A percentile compares a stretch with the other conserved stretches of the same genome.
phyloP scores from a whole-genome alignment of 2,888 invertebrate species.

The Micropterix aruncella region DNA sequence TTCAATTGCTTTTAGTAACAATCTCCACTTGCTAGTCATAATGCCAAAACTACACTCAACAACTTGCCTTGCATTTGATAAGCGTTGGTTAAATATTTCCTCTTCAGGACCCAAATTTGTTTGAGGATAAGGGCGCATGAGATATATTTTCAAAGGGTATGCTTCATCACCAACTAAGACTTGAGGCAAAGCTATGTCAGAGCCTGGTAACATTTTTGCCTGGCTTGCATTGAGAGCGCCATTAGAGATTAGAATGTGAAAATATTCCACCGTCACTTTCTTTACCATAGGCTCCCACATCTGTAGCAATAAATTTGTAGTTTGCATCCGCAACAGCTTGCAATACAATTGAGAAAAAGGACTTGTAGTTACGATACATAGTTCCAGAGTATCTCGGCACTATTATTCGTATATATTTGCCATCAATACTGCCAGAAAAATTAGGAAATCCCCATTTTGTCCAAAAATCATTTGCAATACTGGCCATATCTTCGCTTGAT shows the following conservation, averaged over 20 bases:
- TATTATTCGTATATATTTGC: conserved; percentile 7
- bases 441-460: conserved; percentile 6
- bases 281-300: no score
- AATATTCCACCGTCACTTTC: conserved; percentile 7
- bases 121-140: conserved; percentile 4
- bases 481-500: conserved; percentile 6
- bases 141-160: no score
- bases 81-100: no score
- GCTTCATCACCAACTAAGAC: conserved; percentile 6
- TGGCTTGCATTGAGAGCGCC: conserved; percentile 6
- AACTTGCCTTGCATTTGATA: conserved; percentile 3
- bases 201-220: conserved; percentile 3
- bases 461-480: conserved; percentile 6
- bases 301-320: no score
- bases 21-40: conserved; percentile 8
- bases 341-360: conserved; percentile 6
- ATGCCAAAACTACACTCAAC: conserved; percentile 3
- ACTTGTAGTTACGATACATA: conserved; percentile 7
- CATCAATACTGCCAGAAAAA: conserved; percentile 5
- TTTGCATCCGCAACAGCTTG: conserved; percentile 9
- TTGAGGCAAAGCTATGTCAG: conserved; percentile 5
- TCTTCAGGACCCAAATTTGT: conserved; percentile 4
- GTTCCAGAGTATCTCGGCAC: conserved; percentile 6
- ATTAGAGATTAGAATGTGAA: conserved; percentile 4
- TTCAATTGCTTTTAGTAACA: conserved; percentile 8